phyloP scores from a whole-genome alignment of 2,113 vertebrate genomes.

The Podocnemis expansa region DNA sequence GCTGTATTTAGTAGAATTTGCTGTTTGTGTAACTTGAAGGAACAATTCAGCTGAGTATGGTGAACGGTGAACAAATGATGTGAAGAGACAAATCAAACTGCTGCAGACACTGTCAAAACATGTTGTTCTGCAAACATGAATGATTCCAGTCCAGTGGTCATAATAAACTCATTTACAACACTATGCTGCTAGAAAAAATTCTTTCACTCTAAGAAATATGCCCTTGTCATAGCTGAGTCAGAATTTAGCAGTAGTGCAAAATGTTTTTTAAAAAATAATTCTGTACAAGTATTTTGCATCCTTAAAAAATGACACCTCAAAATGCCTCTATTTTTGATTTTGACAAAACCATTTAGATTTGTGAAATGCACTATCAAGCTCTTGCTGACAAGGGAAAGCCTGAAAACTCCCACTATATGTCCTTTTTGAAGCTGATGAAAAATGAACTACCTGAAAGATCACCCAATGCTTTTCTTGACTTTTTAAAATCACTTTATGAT shows the following conservation, averaged over 20 bases:
- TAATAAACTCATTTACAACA: background rate
- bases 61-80: rapidly evolving
- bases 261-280: background rate
- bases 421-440: background rate
- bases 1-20: background rate
- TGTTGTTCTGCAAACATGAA: background rate
- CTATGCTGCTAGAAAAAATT: background rate
- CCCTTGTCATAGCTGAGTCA: background rate
- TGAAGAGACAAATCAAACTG: background rate
- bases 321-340: background rate
- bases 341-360: background rate
- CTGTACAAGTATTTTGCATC: background rate
- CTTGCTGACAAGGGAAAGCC: background rate
- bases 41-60: rapidly evolving
- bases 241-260: background rate
- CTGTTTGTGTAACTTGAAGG: background rate
- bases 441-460: background rate
- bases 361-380: background rate
- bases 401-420: background rate
- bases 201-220: background rate
- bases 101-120: rapidly evolving
- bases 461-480: background rate
- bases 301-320: background rate
- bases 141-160: background rate
- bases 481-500: background rate